Percentiles rank a stretch among this genome's conserved stretches.
Evolutionary conservation across 2,797 vertebrate species (phyloP).

Genomic region (Paramormyrops hopkinsi): DNA sequence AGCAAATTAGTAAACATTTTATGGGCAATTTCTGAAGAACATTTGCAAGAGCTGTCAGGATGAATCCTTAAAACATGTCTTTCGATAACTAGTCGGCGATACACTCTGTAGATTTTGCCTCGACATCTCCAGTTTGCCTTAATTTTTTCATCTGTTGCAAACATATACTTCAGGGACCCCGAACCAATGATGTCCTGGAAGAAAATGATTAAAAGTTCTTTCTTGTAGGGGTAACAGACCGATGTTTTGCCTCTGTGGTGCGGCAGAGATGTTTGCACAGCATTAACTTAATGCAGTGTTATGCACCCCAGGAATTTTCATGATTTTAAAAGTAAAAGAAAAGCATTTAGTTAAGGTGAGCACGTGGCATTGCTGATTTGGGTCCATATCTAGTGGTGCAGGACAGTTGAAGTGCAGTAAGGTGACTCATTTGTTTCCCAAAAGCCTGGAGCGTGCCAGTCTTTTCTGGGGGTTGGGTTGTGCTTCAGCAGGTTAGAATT

Average conservation of each 20-base stretch:
- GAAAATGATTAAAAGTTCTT: constrained; percentile 21
- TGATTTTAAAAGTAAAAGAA: not conserved
- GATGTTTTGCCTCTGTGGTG: not conserved
- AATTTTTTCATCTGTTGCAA: constrained; percentile 5
- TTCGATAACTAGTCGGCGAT: not conserved
- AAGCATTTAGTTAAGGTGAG: not conserved
- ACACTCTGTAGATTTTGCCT: not conserved
- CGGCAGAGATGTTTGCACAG: not conserved
- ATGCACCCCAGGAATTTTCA: not conserved
- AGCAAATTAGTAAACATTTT: not conserved
- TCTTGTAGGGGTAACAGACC: not conserved
- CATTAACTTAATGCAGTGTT: not conserved
- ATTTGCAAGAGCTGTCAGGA: not conserved
- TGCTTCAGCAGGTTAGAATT: not conserved
- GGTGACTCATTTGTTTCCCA: not conserved
- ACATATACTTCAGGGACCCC: not conserved
- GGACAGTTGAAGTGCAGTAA: not conserved
- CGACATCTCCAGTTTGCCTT: not conserved
- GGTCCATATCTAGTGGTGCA: not conserved
- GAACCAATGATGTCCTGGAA: constrained; percentile 18
- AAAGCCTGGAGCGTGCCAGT: not conserved
- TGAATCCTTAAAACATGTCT: not conserved
- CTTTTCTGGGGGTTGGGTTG: not conserved
- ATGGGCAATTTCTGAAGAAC: not conserved
- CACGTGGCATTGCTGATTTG: not conserved